Evolutionary conservation across 1,140 invertebrate genomes (phyloP).

Genomic region (Hylaeus anthracinus): DNA sequence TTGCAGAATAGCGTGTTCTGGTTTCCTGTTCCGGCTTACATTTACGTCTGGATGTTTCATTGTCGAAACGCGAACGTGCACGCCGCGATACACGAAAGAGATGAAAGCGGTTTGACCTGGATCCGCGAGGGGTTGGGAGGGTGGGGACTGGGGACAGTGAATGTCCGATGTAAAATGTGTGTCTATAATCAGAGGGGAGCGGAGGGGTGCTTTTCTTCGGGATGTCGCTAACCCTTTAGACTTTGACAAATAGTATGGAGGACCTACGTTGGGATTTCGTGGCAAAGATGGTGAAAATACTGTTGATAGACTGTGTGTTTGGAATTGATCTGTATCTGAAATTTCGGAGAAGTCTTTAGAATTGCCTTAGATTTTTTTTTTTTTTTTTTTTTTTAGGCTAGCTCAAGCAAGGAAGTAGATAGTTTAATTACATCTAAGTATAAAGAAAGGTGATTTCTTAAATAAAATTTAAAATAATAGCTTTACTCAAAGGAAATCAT

Average conservation of each 20-base stretch:
- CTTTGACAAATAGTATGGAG: neutral
- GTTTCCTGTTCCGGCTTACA: conserved; percentile 69
- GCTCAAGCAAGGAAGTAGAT: too few relatives aligned
- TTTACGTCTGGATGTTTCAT: conserved; percentile 68
- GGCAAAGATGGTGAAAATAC: too few relatives aligned
- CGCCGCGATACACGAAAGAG: conserved; percentile 50
- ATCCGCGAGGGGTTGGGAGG: conserved; percentile 8
- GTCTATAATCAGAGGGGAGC: neutral
- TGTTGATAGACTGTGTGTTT: too few relatives aligned
- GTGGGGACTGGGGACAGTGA: neutral
- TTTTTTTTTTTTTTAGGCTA: too few relatives aligned
- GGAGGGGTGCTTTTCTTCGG: neutral
- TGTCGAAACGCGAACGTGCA: conserved; percentile 63
- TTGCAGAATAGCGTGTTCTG: conserved; percentile 54
- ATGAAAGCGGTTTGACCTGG: conserved; percentile 66
- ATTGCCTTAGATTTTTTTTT: too few relatives aligned
- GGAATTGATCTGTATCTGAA: too few relatives aligned
- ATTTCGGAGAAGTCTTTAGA: too few relatives aligned
- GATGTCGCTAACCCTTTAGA: neutral
- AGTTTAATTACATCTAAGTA: too few relatives aligned
- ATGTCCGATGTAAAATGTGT: conserved; percentile 1
- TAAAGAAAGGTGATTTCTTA: too few relatives aligned
- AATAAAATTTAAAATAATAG: too few relatives aligned
- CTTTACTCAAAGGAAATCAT: too few relatives aligned
- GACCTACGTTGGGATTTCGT: neutral